phyloP scores from a whole-genome alignment of 2,888 invertebrate genomes.

The Caenorhabditis sinica region DNA sequence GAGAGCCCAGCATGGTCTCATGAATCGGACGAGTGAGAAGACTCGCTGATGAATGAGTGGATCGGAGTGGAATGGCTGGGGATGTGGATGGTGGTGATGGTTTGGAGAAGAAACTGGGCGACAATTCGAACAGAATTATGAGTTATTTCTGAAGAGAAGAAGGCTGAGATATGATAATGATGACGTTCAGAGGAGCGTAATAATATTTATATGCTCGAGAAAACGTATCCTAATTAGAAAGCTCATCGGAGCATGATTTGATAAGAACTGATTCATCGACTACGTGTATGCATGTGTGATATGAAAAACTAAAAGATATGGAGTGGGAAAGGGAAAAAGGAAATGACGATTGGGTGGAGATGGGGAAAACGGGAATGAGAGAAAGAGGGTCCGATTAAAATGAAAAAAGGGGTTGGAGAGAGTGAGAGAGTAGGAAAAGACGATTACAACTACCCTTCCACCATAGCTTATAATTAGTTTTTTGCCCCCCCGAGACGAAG shows the following conservation, averaged over 20 bases:
- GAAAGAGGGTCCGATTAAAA: slow-evolving; percentile 42
- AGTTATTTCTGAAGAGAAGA: slow-evolving; percentile 22
- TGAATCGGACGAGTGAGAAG: slow-evolving; percentile 54
- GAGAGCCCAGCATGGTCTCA: slow-evolving; percentile 52
- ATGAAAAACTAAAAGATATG: background rate
- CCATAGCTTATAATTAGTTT: slow-evolving; percentile 58
- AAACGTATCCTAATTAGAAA: slow-evolving; percentile 23
- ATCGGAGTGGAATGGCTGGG: slow-evolving; percentile 41
- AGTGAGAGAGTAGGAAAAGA: slow-evolving; percentile 5
- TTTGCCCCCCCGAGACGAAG: slow-evolving; percentile 19
- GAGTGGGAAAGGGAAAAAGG: slow-evolving; percentile 6
- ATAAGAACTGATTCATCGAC: slow-evolving; percentile 28
- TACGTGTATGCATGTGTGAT: slow-evolving; percentile 5
- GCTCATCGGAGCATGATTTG: slow-evolving; percentile 32
- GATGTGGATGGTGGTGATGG: slow-evolving; percentile 24
- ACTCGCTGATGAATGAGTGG: slow-evolving; percentile 53
- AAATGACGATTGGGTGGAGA: slow-evolving; percentile 37
- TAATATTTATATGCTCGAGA: background rate
- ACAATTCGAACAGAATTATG: slow-evolving; percentile 67
- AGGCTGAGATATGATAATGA: background rate
- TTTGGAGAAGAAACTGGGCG: slow-evolving; percentile 60
- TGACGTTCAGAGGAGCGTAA: slow-evolving; percentile 17
- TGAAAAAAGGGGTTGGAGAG: slow-evolving; percentile 34
- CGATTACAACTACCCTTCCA: slow-evolving; percentile 41
- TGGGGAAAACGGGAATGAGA: background rate